Base-by-base conservation (phyloP, 2,113 vertebrate genomes). In the Buteo buteo region DNA sequence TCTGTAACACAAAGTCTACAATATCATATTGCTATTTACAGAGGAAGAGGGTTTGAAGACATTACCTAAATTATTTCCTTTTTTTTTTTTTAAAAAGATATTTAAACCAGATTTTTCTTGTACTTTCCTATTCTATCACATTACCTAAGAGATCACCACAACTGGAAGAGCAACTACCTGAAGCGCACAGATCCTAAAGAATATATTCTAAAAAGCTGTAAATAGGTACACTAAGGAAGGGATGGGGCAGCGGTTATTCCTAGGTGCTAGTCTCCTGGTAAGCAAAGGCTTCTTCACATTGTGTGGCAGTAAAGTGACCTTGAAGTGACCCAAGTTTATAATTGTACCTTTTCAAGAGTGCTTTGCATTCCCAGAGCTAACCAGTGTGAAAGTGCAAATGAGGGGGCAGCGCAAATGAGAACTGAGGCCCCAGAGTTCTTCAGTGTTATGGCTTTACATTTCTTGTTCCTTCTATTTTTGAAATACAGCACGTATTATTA, bases 211-310 rank as follows among this genome's bases (percentile, higher is more conserved):
- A 54, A 78, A 38, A 29, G 13, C 15, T 59, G 20, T 12, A 14
- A 16, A 26, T 5, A 45, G 13, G 29, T 57, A 42, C 6, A 20
- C 29, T 16, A 11, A 49, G 38, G 45, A 76, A 71, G 28, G 47
- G 25, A 14, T 10, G 11, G 13, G 11, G 7, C 3, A 0, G 36
- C 1, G 2, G 11, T 34, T 50, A n/a, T 65, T 83, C 32, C 40
- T 32, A 25, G 24, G 32, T 44, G 6, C 32, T 42, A 40, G 6
- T 52, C 16, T 4, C 4, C 22, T 38, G 54, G 11, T n/a, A 49
- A 0, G 2, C 16, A 58, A 71, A 40, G 18, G 16, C 10, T 91
- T 44, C 44, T 87, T 76, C 79, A 13, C 7, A 4, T 12, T 25
- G 34, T 40, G 32, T 12, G 28, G 16, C 55, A 64, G 45, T 32